Base-by-base conservation (phyloP, 1,140 invertebrate species). In the Temnothorax curvispinosus region DNA sequence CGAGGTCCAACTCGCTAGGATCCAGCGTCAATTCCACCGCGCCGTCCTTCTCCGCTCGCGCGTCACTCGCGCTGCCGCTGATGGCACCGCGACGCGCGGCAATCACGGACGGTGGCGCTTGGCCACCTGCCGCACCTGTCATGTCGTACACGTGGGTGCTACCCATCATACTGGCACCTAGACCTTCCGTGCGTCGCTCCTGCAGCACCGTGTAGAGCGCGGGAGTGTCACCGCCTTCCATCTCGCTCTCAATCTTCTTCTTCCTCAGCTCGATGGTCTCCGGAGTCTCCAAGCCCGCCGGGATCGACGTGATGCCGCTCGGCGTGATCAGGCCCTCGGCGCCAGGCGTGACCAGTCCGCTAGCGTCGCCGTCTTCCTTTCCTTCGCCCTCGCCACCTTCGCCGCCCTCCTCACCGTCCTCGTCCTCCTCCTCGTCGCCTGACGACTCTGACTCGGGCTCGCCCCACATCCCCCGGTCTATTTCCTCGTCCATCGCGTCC, bases 191-290 rank as follows among this genome's bases (percentile, higher is more conserved):
- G 76, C 99, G 97, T 93, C 99, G 98, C 96, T 99, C 99, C 41
- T 99, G 99, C 74, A 99, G 94, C 67, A 99, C 97, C 88, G 98
- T 99, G 93, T 99, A 99, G 18, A 99, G 94, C 1, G 98, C 97
- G 35, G 99, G 99, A 1, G 98, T 99, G 90, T 99, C 98, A 54
- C 97, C 97, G 64, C 98, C 98, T 95, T 99, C 99, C 97, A 99
- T 99, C 95, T 99, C 99, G 76, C 97, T 98, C 95, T 99, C 99
- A 86, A 99, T 99, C 92, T 99, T 99, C 94, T 98, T 98, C 96
- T 99, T 99, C 72, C 99, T 96, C 54, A 99, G 96, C 95, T 99
- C 99, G 93, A 99, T 99, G 71, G 98, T 98, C 93, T 99, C 99
- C 0, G 99, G 99, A 0, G 99, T 99, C 96, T 99, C 99, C 92